Conservation (phyloP, 1,140 invertebrate genomes). For the Ceratina calcarata region DNA sequence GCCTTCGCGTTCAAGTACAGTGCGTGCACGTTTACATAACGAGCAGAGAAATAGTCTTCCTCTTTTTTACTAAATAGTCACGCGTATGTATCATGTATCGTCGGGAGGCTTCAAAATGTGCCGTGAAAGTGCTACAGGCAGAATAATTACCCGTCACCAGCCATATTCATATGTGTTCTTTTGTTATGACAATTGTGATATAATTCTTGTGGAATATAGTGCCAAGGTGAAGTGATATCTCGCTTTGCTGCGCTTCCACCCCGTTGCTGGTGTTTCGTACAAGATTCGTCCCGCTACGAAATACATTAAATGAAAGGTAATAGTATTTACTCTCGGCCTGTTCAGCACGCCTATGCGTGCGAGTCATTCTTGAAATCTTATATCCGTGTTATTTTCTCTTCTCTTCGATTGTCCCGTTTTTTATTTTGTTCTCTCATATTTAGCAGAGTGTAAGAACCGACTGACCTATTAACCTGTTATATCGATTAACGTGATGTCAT, state of each 20-base stretch:
- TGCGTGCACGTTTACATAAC: slow-evolving; percentile 28
- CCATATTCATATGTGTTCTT: slow-evolving; percentile 68
- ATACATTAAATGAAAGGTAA: slow-evolving; percentile 72
- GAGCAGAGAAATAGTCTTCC: slow-evolving; percentile 30
- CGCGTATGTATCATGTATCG: slow-evolving; percentile 56
- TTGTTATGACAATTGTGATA: slow-evolving; percentile 72
- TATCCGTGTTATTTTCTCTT: slow-evolving; percentile 15
- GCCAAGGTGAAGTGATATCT: slow-evolving; percentile 48
- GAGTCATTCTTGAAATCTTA: slow-evolving; percentile 38
- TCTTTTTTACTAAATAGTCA: slow-evolving; percentile 34
- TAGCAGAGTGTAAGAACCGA: slow-evolving; percentile 11
- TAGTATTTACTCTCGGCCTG: slow-evolving; percentile 27
- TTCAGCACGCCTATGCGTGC: slow-evolving; percentile 29
- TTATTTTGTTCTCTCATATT: neutral
- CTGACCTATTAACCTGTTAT: slow-evolving; percentile 50
- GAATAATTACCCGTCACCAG: slow-evolving; percentile 65
- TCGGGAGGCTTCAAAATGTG: slow-evolving; percentile 63
- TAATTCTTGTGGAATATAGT: slow-evolving; percentile 58
- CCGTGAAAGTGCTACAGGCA: slow-evolving; percentile 67
- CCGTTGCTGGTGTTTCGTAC: slow-evolving; percentile 20
- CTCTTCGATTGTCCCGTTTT: slow-evolving; percentile 23
- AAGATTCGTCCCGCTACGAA: slow-evolving; percentile 36
- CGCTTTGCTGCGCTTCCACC: slow-evolving; percentile 24
- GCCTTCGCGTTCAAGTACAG: slow-evolving; percentile 52
- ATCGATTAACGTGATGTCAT: slow-evolving; percentile 36